These are phyloP conservation scores for Epinotia demarniana DNA, from an alignment of 2,888 invertebrate genomes.

Conservation along the genomic window DNA sequence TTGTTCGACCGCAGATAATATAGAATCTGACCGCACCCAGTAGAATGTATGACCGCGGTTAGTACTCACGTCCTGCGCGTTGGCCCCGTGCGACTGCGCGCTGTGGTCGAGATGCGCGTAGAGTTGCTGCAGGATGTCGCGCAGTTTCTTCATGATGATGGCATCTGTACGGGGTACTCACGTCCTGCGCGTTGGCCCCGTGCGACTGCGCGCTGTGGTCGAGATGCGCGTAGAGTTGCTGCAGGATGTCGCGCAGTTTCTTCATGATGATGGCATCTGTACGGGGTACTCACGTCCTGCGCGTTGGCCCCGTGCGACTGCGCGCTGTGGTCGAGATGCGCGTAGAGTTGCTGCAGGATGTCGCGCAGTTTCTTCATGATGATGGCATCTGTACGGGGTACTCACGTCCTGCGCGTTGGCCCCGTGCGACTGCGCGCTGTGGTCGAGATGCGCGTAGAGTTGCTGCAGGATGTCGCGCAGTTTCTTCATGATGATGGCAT, in stretches of 20 bases:
- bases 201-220: conserved; percentile 92
- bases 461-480: conserved; percentile 95
- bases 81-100: conserved; percentile 69
- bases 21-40: no score
- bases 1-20: no score
- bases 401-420: conserved; percentile 80
- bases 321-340: conserved; percentile 97
- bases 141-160: no score
- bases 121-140: no score
- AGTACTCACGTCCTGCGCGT: conserved; percentile 86
- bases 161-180: no score
- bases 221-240: conserved; percentile 96
- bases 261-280: no score
- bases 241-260: conserved; percentile 94
- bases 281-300: no score
- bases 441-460: conserved; percentile 98
- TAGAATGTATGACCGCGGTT: no score
- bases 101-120: no score
- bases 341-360: conserved; percentile 95
- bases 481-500: conserved; percentile 92
- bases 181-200: conserved; percentile 76
- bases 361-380: conserved; percentile 94
- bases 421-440: conserved; percentile 87
- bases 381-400: no score
- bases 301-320: conserved; percentile 71